phyloP scores from a whole-genome alignment of 2,113 vertebrate species.

The Diphyllodes magnificus region DNA sequence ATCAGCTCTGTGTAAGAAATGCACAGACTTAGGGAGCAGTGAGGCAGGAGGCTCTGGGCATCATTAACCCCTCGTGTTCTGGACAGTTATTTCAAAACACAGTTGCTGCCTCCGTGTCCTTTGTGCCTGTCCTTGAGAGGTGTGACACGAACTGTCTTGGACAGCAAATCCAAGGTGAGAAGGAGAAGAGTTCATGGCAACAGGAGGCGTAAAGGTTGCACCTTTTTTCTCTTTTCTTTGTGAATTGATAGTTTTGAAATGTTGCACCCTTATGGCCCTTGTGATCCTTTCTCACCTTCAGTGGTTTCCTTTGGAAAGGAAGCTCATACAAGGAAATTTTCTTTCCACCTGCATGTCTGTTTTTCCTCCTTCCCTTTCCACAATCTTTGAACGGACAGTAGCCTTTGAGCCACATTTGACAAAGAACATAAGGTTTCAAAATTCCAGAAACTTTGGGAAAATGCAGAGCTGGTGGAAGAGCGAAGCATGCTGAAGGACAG shows the following conservation, averaged over 20 bases:
- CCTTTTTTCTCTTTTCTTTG: background rate
- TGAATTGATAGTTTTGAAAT: background rate
- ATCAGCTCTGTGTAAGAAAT: background rate
- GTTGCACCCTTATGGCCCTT: rapidly evolving
- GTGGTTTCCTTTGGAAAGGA: background rate
- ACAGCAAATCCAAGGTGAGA: background rate
- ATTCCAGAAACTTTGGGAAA: background rate
- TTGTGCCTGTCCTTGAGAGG: background rate
- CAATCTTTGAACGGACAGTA: background rate
- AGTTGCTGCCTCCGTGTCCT: background rate
- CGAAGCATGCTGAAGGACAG: background rate
- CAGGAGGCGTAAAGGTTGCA: background rate
- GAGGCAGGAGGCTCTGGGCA: background rate
- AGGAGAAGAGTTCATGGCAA: background rate
- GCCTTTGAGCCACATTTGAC: background rate
- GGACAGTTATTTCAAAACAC: background rate
- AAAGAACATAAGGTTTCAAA: background rate
- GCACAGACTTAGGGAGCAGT: background rate
- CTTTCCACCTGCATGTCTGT: background rate
- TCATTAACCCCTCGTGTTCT: background rate
- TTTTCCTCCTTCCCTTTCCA: background rate
- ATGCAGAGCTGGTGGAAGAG: background rate
- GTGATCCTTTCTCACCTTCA: background rate
- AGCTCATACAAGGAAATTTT: background rate
- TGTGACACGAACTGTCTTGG: background rate